Evolutionary conservation across 35 echinoderm and acorn worm genomes (phyloP).

Genomic region (Acanthaster planci): DNA sequence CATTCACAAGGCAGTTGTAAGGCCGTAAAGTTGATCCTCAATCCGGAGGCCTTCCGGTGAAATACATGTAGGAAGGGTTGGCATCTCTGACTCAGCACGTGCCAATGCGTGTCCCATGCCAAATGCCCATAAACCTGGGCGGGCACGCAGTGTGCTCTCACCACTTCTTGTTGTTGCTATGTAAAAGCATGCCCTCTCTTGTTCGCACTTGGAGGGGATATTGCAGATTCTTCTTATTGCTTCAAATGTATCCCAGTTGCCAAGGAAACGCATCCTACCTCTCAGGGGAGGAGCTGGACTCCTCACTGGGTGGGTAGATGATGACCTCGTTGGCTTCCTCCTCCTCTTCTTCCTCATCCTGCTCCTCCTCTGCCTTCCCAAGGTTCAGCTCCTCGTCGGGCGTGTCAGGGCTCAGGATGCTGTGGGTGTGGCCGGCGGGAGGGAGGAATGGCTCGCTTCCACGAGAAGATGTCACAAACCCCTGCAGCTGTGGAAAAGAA

Average conservation of each 20-base stretch:
- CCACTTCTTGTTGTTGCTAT: no score
- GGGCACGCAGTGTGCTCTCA: no score
- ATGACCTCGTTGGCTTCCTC: slow-evolving; percentile 69
- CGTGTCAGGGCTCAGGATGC: not conserved
- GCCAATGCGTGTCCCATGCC: no score
- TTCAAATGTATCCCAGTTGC: not conserved
- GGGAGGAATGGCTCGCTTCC: slow-evolving; percentile 67
- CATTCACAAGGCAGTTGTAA: no score
- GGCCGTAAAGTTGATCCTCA: no score
- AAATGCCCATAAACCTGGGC: no score
- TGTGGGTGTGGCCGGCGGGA: not conserved
- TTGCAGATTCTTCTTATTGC: no score
- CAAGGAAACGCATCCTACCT: slow-evolving; percentile 31
- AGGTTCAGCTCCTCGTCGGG: slow-evolving; percentile 3
- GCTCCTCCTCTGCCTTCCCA: slow-evolving; percentile 42
- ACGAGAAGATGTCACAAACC: slow-evolving; percentile 59
- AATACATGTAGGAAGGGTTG: no score
- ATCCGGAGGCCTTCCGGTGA: no score
- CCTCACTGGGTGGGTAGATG: slow-evolving; percentile 66
- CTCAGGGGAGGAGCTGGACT: slow-evolving; percentile 49
- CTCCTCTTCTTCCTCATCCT: slow-evolving; percentile 45
- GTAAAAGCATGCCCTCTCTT: no score
- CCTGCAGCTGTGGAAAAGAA: slow-evolving; percentile 25
- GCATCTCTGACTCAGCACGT: no score
- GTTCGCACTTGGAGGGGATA: no score